These are phyloP conservation scores for Rynchops niger DNA, from an alignment of 2,113 vertebrate species.

Conservation along the genomic window DNA sequence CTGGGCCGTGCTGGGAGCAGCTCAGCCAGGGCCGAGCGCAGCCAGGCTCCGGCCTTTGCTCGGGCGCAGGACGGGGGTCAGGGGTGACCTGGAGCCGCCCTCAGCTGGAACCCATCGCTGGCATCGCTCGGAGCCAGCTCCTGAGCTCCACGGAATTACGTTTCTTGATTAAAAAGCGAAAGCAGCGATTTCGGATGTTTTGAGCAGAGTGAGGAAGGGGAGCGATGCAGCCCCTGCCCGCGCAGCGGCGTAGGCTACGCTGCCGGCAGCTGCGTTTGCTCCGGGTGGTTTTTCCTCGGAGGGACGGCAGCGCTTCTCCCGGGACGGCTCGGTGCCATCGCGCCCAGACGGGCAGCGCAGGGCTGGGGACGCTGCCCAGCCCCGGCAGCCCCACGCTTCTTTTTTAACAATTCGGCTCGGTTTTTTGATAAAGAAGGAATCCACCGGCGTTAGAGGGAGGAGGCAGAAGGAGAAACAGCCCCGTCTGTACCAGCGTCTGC, in stretches of 20 bases:
- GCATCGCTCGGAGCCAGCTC: fast-evolving
- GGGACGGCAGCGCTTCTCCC: background rate
- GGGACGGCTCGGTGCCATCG: fast-evolving
- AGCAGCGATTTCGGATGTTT: background rate
- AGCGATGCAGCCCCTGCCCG: fast-evolving
- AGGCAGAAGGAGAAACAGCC: background rate
- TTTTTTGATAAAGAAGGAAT: background rate
- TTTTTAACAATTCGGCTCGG: background rate
- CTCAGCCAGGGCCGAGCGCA: fast-evolving
- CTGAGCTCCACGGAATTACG: fast-evolving
- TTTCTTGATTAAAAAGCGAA: background rate
- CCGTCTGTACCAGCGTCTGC: fast-evolving
- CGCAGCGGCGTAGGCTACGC: background rate
- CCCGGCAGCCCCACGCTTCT: background rate
- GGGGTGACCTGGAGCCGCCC: background rate
- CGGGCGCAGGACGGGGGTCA: background rate
- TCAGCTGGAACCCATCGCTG: background rate
- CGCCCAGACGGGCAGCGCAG: background rate
- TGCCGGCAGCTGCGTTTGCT: background rate
- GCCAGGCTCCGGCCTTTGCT: background rate
- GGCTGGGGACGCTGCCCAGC: background rate
- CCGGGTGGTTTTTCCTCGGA: fast-evolving
- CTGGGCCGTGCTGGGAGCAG: background rate
- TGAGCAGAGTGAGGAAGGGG: fast-evolving
- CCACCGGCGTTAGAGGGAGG: background rate